Evolutionary conservation across 1,140 invertebrate species (phyloP).

Genomic region (Dreissena rostriformis): DNA sequence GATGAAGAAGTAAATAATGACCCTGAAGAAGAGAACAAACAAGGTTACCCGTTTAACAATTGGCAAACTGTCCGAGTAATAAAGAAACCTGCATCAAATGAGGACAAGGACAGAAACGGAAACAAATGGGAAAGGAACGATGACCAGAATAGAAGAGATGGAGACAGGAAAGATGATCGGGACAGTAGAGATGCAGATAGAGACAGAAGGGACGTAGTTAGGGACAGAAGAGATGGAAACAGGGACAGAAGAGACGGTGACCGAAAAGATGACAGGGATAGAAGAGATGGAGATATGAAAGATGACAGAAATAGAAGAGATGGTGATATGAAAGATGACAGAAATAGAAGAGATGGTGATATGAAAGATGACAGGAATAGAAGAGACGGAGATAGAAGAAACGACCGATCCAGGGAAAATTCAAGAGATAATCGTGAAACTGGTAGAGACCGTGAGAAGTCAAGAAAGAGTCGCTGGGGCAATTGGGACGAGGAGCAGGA

Average conservation of each 20-base stretch:
- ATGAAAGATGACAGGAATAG: slow-evolving; percentile 44
- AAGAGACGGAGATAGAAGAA: slow-evolving; percentile 56
- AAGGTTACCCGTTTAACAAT: slow-evolving; percentile 28
- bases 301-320: slow-evolving; percentile 35
- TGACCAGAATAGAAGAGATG: background rate
- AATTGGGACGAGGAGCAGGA: slow-evolving; percentile 17
- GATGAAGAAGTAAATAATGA: background rate
- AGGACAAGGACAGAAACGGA: background rate
- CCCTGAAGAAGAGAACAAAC: background rate
- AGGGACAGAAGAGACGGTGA: slow-evolving; percentile 13
- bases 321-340: slow-evolving; percentile 33
- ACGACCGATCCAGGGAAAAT: slow-evolving; percentile 47
- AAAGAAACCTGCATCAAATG: background rate
- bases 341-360: slow-evolving; percentile 70
- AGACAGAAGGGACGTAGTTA: slow-evolving; percentile 21
- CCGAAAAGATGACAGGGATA: slow-evolving; percentile 14
- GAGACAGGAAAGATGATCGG: slow-evolving; percentile 34
- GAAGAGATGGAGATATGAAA: slow-evolving; percentile 21
- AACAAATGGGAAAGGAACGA: background rate
- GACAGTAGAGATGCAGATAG: slow-evolving; percentile 25
- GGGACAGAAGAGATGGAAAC: slow-evolving; percentile 66
- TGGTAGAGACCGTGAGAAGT: slow-evolving; percentile 60
- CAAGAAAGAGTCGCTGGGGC: slow-evolving; percentile 55
- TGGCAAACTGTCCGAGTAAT: slow-evolving; percentile 14
- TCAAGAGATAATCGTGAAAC: slow-evolving; percentile 70